A percentile compares a stretch with the other conserved stretches of the same genome.
Evolutionary conservation across 2,888 invertebrate genomes (phyloP).

Genomic region (Myopa tessellatipennis): DNA sequence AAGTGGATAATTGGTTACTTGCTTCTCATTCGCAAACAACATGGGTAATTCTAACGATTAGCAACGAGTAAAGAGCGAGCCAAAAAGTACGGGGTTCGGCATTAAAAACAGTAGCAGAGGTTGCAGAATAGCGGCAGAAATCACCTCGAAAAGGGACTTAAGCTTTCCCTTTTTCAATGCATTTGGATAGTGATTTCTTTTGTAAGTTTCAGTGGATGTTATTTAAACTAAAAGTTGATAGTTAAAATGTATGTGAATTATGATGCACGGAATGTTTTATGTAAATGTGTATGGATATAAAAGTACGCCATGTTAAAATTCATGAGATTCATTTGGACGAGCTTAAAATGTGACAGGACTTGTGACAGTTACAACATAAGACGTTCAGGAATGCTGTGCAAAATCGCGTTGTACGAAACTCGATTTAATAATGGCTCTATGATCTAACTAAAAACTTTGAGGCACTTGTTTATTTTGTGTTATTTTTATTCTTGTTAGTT

Average conservation of each 20-base stretch:
- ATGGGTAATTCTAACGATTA: not conserved
- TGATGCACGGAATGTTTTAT: conserved; percentile 16
- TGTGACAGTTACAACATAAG: not conserved
- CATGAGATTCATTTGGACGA: conserved; percentile 18
- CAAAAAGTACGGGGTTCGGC: not conserved
- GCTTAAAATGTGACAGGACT: not conserved
- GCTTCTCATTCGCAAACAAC: not conserved
- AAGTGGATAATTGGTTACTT: not conserved
- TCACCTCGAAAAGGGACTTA: no score
- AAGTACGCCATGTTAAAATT: not conserved
- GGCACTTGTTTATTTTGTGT: conserved; percentile 33
- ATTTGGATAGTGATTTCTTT: no score
- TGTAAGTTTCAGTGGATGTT: no score
- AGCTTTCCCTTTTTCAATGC: no score
- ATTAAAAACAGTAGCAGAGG: conserved; percentile 5
- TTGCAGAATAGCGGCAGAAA: not conserved
- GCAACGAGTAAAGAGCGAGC: not conserved
- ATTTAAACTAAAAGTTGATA: no score
- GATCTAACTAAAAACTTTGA: conserved; percentile 31
- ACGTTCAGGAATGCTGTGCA: conserved; percentile 10
- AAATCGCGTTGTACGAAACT: not conserved
- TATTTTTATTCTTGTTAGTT: not conserved
- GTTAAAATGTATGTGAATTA: no score
- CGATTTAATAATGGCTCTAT: not conserved
- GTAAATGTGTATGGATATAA: not conserved